A percentile compares a stretch with the other conserved stretches of the same genome.
These are phyloP conservation scores for Haplotaxodon microlepis DNA, from an alignment of 2,113 vertebrate species.

Conservation along the genomic window DNA sequence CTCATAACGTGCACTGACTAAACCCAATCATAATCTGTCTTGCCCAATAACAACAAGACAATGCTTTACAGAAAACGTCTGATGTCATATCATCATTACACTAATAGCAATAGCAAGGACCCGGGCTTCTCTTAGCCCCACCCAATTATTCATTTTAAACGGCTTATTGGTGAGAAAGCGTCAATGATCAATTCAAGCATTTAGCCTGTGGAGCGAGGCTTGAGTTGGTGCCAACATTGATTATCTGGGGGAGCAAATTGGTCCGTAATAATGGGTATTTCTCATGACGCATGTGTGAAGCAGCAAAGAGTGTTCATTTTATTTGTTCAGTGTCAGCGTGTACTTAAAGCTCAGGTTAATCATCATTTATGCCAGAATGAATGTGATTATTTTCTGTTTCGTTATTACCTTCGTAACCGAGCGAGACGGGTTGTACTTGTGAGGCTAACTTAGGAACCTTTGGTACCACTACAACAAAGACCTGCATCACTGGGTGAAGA, in stretches of 20 bases:
- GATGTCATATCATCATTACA: slow-evolving; percentile 79
- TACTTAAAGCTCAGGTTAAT: background rate
- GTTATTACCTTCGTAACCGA: background rate
- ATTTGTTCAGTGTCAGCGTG: background rate
- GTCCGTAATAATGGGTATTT: slow-evolving; percentile 53
- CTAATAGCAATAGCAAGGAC: slow-evolving; percentile 66
- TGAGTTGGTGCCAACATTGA: slow-evolving; percentile 54
- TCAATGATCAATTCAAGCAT: slow-evolving; percentile 66
- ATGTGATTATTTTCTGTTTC: background rate
- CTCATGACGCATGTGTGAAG: slow-evolving; percentile 14
- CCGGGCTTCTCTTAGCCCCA: slow-evolving; percentile 45
- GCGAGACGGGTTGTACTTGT: background rate
- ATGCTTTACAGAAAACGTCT: slow-evolving; percentile 70
- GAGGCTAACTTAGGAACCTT: background rate
- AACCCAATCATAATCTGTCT: slow-evolving; percentile 79
- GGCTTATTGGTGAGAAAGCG: slow-evolving; percentile 64
- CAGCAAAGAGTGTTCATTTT: background rate
- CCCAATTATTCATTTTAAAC: slow-evolving; percentile 72
- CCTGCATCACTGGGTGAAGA: background rate
- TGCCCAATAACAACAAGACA: slow-evolving; percentile 78
- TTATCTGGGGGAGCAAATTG: slow-evolving; percentile 56
- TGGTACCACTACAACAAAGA: background rate
- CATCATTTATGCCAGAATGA: background rate
- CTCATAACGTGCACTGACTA: slow-evolving; percentile 67
- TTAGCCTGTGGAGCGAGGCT: slow-evolving; percentile 48